Percentiles rank a stretch among this genome's conserved stretches.
These are phyloP conservation scores for Marcusenius ussheri DNA, from an alignment of 2,113 vertebrate genomes.

Conservation along the genomic window DNA sequence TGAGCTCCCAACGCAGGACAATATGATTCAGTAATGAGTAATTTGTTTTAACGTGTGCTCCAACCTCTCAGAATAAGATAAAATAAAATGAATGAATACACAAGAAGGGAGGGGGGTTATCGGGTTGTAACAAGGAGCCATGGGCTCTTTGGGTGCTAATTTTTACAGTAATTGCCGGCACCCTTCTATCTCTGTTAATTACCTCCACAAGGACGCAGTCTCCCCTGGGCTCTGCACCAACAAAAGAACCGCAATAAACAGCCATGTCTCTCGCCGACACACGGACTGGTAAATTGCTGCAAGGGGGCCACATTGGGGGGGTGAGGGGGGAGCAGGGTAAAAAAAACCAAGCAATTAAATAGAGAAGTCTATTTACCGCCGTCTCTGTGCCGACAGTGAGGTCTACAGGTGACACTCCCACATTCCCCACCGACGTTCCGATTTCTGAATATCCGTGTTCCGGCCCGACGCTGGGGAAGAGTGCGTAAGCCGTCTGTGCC, in stretches of 20 bases:
- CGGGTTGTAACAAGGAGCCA: conserved; percentile 30
- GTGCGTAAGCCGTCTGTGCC: background rate
- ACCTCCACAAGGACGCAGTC: conserved; percentile 42
- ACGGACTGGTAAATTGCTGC: conserved; percentile 37
- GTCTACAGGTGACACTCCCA: background rate
- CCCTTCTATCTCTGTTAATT: conserved; percentile 50
- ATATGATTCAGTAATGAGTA: conserved; percentile 33
- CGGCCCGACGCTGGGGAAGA: background rate
- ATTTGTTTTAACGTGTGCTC: conserved; percentile 26
- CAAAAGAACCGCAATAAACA: conserved; percentile 50
- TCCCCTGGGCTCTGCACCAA: conserved; percentile 45
- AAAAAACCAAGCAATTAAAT: conserved; percentile 38
- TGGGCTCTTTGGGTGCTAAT: conserved; percentile 42
- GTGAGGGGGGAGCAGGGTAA: conserved; percentile 24
- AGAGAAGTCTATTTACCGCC: conserved; percentile 30
- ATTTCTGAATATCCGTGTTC: background rate
- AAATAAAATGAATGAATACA: conserved; percentile 27
- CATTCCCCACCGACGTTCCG: background rate
- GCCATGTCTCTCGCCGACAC: conserved; percentile 38
- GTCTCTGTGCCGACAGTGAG: background rate
- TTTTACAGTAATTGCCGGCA: conserved; percentile 43
- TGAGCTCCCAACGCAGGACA: conserved; percentile 18
- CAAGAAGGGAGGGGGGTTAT: conserved; percentile 23
- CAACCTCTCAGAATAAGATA: conserved; percentile 16
- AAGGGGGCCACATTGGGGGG: background rate